These are phyloP conservation scores for Cladorhizidae sp. DNA, from an alignment of 37 sponge, comb jelly and placozoan species.

Conservation along the genomic window DNA sequence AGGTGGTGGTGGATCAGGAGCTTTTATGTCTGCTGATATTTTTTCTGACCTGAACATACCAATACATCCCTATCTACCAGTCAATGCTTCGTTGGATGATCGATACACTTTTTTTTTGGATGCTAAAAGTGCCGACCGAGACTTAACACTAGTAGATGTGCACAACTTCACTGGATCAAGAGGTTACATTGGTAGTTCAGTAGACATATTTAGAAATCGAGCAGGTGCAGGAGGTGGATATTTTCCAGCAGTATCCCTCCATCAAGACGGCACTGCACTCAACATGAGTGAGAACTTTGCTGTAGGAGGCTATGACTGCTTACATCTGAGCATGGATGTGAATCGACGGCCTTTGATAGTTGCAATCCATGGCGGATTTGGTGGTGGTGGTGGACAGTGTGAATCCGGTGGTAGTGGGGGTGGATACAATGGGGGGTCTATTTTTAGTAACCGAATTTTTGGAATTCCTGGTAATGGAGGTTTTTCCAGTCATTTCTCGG, in stretches of 20 bases:
- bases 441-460: background rate
- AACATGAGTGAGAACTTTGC: slow-evolving; percentile 27
- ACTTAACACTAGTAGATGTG: background rate
- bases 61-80: background rate
- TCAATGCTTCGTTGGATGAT: slow-evolving; percentile 18
- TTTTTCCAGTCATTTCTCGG: background rate
- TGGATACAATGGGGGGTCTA: slow-evolving; percentile 39
- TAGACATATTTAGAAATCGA: background rate
- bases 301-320: slow-evolving; percentile 28
- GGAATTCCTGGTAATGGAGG: slow-evolving; percentile 42
- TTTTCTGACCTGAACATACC: background rate
- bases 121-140: background rate
- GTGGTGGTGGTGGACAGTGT: slow-evolving; percentile 63
- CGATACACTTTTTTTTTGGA: slow-evolving; percentile 2
- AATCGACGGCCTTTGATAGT: too few species aligned
- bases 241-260: background rate
- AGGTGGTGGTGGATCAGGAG: slow-evolving; percentile 56
- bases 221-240: slow-evolving; percentile 54
- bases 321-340: too few species aligned
- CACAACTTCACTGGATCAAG: background rate
- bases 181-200: background rate
- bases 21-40: background rate
- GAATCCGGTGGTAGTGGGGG: slow-evolving; percentile 49
- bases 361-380: slow-evolving; percentile 40
- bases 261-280: slow-evolving; percentile 6